phyloP scores from a whole-genome alignment of 2,888 invertebrate genomes.

The Metopia argyrocephala region DNA sequence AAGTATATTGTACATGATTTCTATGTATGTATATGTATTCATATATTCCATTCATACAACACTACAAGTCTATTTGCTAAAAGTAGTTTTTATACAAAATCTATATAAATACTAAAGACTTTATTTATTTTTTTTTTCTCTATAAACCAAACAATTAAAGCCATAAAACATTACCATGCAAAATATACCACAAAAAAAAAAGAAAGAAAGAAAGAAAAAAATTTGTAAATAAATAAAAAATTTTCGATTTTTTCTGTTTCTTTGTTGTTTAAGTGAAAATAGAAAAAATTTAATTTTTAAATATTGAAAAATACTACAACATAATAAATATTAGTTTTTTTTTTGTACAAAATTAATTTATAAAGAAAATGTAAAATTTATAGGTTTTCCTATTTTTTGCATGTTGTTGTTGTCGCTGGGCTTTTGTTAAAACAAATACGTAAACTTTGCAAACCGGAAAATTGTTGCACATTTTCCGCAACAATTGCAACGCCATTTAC shows the following conservation, averaged over 20 bases:
- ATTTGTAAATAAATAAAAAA: no score
- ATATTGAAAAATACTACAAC: background rate
- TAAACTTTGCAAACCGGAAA: conserved; percentile 64
- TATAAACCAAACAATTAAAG: conserved; percentile 50
- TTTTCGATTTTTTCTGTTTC: no score
- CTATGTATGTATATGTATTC: background rate
- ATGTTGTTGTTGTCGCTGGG: conserved; percentile 15
- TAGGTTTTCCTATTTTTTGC: background rate
- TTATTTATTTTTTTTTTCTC: background rate
- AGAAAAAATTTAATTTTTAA: background rate
- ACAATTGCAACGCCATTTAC: conserved; percentile 46
- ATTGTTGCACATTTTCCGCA: conserved; percentile 66
- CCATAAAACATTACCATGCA: conserved; percentile 57
- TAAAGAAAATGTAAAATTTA: background rate
- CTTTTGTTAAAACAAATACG: conserved; percentile 44
- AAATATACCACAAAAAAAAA: conserved; percentile 54
- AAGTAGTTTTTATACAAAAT: background rate
- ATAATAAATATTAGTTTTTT: background rate
- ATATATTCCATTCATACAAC: background rate
- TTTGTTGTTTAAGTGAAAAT: no score
- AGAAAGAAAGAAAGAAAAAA: background rate
- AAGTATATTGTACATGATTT: conserved; percentile 15
- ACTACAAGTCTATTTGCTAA: background rate
- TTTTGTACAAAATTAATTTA: background rate
- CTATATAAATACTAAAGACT: background rate